Percentiles rank a stretch among this genome's conserved stretches.
Conservation (phyloP, 2,888 invertebrate species). For the Aphidoletes aphidimyza region DNA sequence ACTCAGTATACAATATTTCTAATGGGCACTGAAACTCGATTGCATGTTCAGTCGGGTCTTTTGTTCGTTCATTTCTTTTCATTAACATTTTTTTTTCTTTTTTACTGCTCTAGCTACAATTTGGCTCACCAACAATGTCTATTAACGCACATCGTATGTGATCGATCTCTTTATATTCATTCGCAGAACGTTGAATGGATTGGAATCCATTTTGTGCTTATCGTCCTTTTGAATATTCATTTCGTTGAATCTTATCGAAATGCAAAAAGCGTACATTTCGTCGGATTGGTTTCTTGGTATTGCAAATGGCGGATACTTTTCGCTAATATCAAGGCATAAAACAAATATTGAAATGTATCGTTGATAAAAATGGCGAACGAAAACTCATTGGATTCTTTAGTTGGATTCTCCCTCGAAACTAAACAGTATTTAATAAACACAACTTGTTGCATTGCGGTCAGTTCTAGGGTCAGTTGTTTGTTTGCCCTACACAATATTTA, state of each 20-base stretch:
- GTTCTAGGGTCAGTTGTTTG: too few relatives aligned
- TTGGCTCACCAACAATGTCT: background rate
- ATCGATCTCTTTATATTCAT: background rate
- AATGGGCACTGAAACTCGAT: background rate
- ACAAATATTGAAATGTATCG: background rate
- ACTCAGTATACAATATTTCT: conserved; percentile 12
- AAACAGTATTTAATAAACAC: too few relatives aligned
- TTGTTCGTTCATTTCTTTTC: background rate
- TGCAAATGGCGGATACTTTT: background rate
- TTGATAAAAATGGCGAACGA: background rate
- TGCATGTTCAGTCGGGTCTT: conserved; percentile 6
- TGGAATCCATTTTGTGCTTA: conserved; percentile 4
- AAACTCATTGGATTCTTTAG: too few relatives aligned
- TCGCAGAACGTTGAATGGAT: background rate
- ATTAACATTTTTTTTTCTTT: background rate
- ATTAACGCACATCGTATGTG: background rate
- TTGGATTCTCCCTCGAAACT: too few relatives aligned
- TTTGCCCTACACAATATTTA: too few relatives aligned
- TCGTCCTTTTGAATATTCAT: background rate
- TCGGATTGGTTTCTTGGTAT: too few relatives aligned
- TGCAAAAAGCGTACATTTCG: too few relatives aligned
- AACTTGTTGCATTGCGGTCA: too few relatives aligned
- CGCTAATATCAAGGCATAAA: background rate
- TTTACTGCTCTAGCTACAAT: background rate
- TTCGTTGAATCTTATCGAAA: background rate